Conservation (phyloP, 2,797 vertebrate species). For the Sternarchorhynchus goeldii region DNA sequence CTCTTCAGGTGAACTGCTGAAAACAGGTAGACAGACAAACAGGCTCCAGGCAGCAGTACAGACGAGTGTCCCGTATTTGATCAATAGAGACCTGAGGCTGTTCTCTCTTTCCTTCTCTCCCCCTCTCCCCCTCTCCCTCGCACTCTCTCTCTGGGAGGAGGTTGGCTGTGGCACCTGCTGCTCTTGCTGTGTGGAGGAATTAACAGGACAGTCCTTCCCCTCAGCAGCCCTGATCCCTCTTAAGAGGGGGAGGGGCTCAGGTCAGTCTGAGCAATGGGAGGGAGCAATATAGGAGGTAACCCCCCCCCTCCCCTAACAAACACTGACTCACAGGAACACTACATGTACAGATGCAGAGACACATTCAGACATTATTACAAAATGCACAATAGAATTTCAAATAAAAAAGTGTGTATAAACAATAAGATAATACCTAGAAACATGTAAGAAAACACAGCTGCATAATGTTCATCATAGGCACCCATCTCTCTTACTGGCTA, state of each 20-base stretch:
- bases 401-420: not conserved
- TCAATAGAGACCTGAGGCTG: no score
- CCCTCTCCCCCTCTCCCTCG: no score
- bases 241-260: constrained; percentile 58
- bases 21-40: constrained; percentile 37
- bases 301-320: constrained; percentile 36
- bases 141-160: constrained; percentile 10
- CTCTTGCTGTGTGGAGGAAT: constrained; percentile 34
- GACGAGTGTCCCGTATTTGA: constrained; percentile 3
- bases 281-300: constrained; percentile 49
- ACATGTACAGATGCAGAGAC: not conserved
- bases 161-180: constrained; percentile 34
- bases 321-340: constrained; percentile 2
- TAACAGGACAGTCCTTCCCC: constrained; percentile 53
- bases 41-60: constrained; percentile 40
- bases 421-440: not conserved
- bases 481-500: not conserved
- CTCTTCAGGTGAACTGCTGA: constrained; percentile 22
- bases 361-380: not conserved
- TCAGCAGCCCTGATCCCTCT: constrained; percentile 75
- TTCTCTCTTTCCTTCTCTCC: no score
- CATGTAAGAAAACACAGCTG: no score
- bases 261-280: constrained; percentile 25
- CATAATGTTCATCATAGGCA: no score
- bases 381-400: no score